These are phyloP conservation scores for Drosophila arawakana DNA, from an alignment of 1,140 invertebrate species.

Conservation along the genomic window DNA sequence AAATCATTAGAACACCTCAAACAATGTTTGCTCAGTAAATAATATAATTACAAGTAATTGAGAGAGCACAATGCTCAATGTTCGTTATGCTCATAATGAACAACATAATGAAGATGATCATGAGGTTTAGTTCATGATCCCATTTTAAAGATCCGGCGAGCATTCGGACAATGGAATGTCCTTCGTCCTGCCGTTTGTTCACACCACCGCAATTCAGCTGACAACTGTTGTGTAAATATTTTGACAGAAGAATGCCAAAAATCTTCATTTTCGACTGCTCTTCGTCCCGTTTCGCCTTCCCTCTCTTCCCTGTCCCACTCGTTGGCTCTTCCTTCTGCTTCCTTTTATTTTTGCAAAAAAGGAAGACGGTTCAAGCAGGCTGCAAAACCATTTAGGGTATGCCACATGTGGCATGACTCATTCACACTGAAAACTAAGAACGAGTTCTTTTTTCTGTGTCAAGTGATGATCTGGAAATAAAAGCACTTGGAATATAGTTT, in stretches of 20 bases:
- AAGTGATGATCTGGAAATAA: no score
- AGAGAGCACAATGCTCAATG: slow-evolving; percentile 2
- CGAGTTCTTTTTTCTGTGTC: no score
- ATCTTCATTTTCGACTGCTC: slow-evolving; percentile 26
- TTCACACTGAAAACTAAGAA: background rate
- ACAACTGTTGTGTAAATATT: slow-evolving; percentile 81
- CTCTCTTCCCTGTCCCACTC: background rate
- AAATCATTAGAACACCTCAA: slow-evolving; percentile 29
- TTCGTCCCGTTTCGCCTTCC: background rate
- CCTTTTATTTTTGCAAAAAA: slow-evolving; percentile 24
- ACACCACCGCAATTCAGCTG: slow-evolving; percentile 42
- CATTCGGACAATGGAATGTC: slow-evolving; percentile 61
- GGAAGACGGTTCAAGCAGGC: slow-evolving; percentile 13
- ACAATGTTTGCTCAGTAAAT: slow-evolving; percentile 65
- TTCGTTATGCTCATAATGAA: background rate
- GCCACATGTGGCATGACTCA: slow-evolving; percentile 34
- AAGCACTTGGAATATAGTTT: no score
- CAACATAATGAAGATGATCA: slow-evolving; percentile 1
- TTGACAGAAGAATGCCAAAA: slow-evolving; percentile 83
- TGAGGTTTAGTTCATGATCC: slow-evolving; percentile 26
- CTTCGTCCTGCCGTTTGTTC: slow-evolving; percentile 30
- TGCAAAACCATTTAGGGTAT: slow-evolving; percentile 6
- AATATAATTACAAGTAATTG: slow-evolving; percentile 80
- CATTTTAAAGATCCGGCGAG: slow-evolving; percentile 33
- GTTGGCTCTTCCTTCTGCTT: background rate